Base-by-base conservation (phyloP, 2,888 invertebrate genomes). In the Hedychridium roseum region DNA sequence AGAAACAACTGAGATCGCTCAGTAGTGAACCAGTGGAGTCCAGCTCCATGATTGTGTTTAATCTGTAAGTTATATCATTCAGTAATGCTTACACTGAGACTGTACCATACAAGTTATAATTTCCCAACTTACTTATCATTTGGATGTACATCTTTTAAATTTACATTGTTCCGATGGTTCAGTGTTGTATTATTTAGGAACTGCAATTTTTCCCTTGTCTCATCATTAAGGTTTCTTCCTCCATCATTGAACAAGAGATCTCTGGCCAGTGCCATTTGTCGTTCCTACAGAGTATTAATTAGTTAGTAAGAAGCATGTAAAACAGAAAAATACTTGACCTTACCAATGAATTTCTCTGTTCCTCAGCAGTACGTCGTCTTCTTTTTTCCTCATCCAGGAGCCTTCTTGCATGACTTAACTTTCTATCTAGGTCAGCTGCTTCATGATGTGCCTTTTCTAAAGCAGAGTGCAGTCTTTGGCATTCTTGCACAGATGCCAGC, bases 21-120 rank as follows among this genome's bases (percentile, higher is more conserved):
- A 91, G 79, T 9, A 92, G 80, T 0, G 90, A 90, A 81, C 92
- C 91, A 46, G 92, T 91, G 23, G 92, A 90, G 79, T 92, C 90
- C 42, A 90, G 85, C 70, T 91, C 91, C 28, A 85, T 83, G 42
- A 87, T 87, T 27, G 85, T 85, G 65, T 81, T 84, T 0, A 88
- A 79, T 60, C 83, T 84, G 2, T 26, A 63, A 50, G n/a, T n/a
- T n/a, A n/a, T n/a, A n/a, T n/a, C n/a, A n/a, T n/a, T n/a, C n/a
- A n/a, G n/a, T n/a, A n/a, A n/a, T n/a, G n/a, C n/a, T n/a, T n/a
- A n/a, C n/a, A n/a, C n/a, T n/a, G n/a, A n/a, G n/a, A n/a, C n/a
- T n/a, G n/a, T n/a, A n/a, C n/a, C n/a, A n/a, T n/a, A n/a, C n/a
- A n/a, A n/a, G n/a, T n/a, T n/a, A n/a, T n/a, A n/a, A n/a, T n/a